phyloP scores from a whole-genome alignment of 2,888 invertebrate genomes.

The Thalpophila matura region DNA sequence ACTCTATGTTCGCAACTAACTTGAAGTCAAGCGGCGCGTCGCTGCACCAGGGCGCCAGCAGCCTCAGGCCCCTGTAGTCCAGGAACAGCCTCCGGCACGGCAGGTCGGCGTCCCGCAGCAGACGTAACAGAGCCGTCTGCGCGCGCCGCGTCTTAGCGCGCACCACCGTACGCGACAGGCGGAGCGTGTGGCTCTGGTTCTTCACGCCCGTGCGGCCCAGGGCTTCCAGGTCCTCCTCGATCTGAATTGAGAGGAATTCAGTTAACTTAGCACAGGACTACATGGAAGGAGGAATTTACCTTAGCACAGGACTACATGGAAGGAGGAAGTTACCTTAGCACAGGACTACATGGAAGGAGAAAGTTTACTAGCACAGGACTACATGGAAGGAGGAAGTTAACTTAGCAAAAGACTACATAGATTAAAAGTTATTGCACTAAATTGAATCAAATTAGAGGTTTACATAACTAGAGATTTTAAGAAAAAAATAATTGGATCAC shows the following conservation, averaged over 20 bases:
- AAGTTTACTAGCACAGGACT: too few species aligned
- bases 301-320: too few species aligned
- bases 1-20: conserved; percentile 70
- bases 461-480: too few species aligned
- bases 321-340: too few species aligned
- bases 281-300: too few species aligned
- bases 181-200: conserved; percentile 97
- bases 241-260: conserved; percentile 87
- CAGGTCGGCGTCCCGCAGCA: conserved; percentile 95
- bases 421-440: too few species aligned
- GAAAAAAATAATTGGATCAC: too few species aligned
- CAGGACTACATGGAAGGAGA: too few species aligned
- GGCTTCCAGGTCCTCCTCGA: conserved; percentile 97
- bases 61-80: conserved; percentile 97
- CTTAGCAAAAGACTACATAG: too few species aligned
- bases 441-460: too few species aligned
- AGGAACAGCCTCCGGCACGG: conserved; percentile 96
- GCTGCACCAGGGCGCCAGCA: conserved; percentile 98
- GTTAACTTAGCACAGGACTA: too few species aligned
- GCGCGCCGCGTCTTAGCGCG: conserved; percentile 96
- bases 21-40: conserved; percentile 91
- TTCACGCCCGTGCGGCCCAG: conserved; percentile 95
- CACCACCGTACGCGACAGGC: conserved; percentile 97
- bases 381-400: too few species aligned
- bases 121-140: conserved; percentile 93